phyloP scores from a whole-genome alignment of 2,888 invertebrate genomes.

The Oxyscelio sp. region DNA sequence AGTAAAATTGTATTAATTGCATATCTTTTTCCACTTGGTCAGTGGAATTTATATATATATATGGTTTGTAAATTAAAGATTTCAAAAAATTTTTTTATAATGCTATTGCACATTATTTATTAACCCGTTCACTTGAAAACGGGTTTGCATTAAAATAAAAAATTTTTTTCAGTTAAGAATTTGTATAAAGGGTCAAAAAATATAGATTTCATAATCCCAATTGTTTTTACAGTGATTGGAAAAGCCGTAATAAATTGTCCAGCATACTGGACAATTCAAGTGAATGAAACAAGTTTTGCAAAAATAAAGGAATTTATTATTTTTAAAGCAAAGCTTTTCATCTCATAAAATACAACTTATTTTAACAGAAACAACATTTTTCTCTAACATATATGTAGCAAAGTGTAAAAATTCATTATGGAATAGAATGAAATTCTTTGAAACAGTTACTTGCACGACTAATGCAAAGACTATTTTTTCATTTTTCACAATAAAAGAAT shows the following conservation, averaged over 20 bases:
- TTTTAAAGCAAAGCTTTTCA: conserved; percentile 2
- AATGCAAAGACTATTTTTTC: conserved; percentile 14
- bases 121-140: conserved; percentile 1
- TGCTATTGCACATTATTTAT: no score
- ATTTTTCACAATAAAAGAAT: conserved; percentile 21
- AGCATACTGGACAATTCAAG: not conserved
- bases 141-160: conserved; percentile 11
- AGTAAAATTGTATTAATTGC: no score
- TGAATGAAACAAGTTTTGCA: not conserved
- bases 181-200: conserved; percentile 5
- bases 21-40: no score
- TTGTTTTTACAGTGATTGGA: conserved; percentile 1
- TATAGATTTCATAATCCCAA: conserved; percentile 4
- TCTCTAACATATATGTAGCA: conserved; percentile 1
- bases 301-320: not conserved
- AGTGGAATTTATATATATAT: no score
- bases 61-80: no score
- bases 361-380: conserved; percentile 9
- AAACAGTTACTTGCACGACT: conserved; percentile 19
- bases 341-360: conserved; percentile 1
- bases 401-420: conserved; percentile 11
- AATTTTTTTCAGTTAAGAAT: not conserved
- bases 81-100: no score
- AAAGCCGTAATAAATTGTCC: conserved; percentile 2
- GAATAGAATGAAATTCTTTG: conserved; percentile 13